Conservation (phyloP, 2,797 vertebrate species). For the Myoxocephalus aenaeus region DNA sequence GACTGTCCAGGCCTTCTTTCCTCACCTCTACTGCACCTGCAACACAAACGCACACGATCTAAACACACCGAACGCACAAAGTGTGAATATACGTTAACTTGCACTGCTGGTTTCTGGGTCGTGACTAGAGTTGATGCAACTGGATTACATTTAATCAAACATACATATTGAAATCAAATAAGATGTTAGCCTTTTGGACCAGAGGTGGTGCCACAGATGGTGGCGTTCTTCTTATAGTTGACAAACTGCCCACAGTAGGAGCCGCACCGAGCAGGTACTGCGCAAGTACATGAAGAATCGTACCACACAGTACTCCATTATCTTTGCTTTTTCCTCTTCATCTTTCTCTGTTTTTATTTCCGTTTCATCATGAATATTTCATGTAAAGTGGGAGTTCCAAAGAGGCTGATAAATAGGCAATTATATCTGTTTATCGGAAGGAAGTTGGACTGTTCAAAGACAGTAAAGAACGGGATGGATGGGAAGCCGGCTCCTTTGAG, state of each 20-base stretch:
- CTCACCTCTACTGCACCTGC: constrained; percentile 87
- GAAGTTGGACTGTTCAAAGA: constrained; percentile 39
- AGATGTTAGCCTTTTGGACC: not conserved
- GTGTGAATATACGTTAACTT: not conserved
- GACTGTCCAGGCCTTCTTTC: constrained; percentile 92
- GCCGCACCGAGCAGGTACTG: not conserved
- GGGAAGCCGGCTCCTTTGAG: constrained; percentile 45
- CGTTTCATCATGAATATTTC: constrained; percentile 54
- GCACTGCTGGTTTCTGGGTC: not conserved
- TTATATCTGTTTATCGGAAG: constrained; percentile 55
- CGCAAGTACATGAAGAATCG: not conserved
- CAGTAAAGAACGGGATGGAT: constrained; percentile 10
- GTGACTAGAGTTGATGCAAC: not conserved
- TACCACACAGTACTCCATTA: not conserved
- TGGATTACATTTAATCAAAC: constrained; percentile 19
- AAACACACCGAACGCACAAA: not conserved
- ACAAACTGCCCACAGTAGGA: not conserved
- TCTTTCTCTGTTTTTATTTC: constrained; percentile 12
- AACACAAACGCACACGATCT: constrained; percentile 29
- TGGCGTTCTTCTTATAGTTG: not conserved
- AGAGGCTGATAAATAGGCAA: constrained; percentile 54
- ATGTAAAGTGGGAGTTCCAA: constrained; percentile 28
- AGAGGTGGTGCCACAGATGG: not conserved
- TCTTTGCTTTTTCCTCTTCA: not conserved
- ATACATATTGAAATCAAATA: not conserved